Evolutionary conservation across 2,113 vertebrate species (phyloP).

Genomic region (Nycticorax nycticorax): DNA sequence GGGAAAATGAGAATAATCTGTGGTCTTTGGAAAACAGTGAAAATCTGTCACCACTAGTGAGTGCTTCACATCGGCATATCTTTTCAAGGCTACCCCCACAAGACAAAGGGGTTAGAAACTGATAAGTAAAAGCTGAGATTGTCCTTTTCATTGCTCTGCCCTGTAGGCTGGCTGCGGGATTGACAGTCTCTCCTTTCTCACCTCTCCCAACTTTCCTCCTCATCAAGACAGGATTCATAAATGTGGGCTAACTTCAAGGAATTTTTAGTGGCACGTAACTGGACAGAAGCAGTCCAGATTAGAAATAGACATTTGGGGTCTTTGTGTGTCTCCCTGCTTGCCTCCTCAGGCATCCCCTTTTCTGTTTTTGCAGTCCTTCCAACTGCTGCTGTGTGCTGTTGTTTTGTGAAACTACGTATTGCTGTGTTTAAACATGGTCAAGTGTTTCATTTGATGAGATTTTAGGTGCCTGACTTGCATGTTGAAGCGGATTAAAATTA

Average conservation of each 20-base stretch:
- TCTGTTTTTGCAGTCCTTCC: not conserved
- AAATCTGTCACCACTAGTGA: not conserved
- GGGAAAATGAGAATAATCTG: constrained; percentile 7
- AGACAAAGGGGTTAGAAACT: not conserved
- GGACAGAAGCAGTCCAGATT: not conserved
- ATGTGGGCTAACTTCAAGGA: not conserved
- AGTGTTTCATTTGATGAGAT: not conserved
- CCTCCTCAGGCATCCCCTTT: not conserved
- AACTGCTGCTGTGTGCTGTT: not conserved
- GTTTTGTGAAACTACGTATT: not conserved
- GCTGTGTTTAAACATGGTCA: not conserved
- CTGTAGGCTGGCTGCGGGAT: not conserved
- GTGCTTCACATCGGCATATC: not conserved
- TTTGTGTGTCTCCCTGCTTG: not conserved
- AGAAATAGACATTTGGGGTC: not conserved
- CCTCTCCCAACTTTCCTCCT: not conserved
- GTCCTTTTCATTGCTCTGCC: not conserved
- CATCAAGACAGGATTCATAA: not conserved
- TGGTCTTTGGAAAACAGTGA: constrained; percentile 4
- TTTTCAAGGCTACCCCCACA: not conserved
- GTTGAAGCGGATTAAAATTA: not conserved
- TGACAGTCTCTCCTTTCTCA: not conserved
- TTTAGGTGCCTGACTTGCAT: rapidly evolving
- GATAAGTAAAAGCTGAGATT: not conserved
- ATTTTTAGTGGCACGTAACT: not conserved